phyloP scores from a whole-genome alignment of 2,113 vertebrate genomes.

The Cygnus buccinator region DNA sequence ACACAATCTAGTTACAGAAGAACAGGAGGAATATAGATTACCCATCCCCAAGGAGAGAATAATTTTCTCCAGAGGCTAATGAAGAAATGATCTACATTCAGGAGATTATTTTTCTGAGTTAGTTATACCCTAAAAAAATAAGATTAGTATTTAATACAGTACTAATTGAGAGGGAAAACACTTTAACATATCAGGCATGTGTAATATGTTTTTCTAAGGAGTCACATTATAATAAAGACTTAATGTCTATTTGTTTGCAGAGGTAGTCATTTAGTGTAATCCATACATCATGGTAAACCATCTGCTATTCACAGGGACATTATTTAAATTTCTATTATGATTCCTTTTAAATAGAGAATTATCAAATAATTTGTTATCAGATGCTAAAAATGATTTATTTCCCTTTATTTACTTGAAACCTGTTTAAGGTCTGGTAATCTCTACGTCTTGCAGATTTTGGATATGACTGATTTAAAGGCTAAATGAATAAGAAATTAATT shows the following conservation, averaged over 20 bases:
- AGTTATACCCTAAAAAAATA: neutral
- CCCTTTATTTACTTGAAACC: neutral
- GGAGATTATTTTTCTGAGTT: slow-evolving; percentile 41
- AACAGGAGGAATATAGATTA: slow-evolving; percentile 41
- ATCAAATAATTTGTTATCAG: neutral
- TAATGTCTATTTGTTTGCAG: slow-evolving; percentile 42
- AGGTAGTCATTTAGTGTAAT: slow-evolving; percentile 22
- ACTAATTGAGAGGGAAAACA: slow-evolving; percentile 42
- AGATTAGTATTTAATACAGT: neutral
- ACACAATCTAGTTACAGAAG: slow-evolving; percentile 43
- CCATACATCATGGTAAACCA: neutral
- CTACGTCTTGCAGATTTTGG: neutral
- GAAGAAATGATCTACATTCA: slow-evolving; percentile 12
- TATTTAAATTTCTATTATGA: neutral
- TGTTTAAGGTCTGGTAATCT: neutral
- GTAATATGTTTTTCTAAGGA: slow-evolving; percentile 8
- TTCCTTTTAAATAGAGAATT: neutral
- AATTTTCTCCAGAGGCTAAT: slow-evolving; percentile 41
- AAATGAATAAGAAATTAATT: neutral
- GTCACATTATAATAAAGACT: neutral
- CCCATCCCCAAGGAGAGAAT: neutral
- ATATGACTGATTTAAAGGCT: neutral
- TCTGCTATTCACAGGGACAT: neutral
- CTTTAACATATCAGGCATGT: slow-evolving; percentile 3
- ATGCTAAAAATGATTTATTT: neutral